phyloP scores from a whole-genome alignment of 2,797 vertebrate genomes.

The Microchirus variegatus region DNA sequence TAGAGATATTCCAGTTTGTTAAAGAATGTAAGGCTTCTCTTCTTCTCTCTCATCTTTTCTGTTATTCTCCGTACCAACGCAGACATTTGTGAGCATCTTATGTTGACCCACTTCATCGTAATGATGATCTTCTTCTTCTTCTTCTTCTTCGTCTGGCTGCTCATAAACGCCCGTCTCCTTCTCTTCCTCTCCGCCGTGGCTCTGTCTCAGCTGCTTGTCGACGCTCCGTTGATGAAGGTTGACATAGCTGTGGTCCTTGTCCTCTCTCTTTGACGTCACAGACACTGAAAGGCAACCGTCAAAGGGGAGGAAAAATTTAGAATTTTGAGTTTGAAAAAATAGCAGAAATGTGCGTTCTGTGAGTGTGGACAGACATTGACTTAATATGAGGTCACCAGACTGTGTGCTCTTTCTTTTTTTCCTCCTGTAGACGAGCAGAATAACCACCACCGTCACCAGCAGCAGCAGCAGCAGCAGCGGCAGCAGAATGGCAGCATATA shows the following conservation, averaged over 20 bases:
- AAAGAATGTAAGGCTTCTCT: no score
- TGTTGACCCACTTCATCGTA: background rate
- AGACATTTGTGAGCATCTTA: no score
- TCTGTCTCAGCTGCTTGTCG: background rate
- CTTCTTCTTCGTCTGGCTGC: background rate
- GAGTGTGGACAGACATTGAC: slow-evolving; percentile 10
- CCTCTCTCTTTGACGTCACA: background rate
- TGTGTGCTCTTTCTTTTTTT: background rate
- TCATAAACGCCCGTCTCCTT: background rate
- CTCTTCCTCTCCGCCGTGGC: background rate
- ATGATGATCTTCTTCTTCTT: background rate
- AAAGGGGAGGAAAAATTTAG: no score
- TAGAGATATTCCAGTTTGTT: no score
- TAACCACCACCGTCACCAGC: background rate
- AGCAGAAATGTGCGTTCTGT: no score
- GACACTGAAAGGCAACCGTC: no score
- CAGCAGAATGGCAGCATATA: slow-evolving; percentile 5
- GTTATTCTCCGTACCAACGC: no score
- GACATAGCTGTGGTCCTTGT: background rate
- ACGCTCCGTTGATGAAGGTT: background rate
- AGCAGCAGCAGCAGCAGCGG: background rate
- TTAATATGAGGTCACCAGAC: background rate
- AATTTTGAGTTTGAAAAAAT: no score
- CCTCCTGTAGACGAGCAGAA: slow-evolving; percentile 1
- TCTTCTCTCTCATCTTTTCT: no score